Base-by-base conservation (phyloP, 2,113 vertebrate species). In the Bombycilla garrulus region DNA sequence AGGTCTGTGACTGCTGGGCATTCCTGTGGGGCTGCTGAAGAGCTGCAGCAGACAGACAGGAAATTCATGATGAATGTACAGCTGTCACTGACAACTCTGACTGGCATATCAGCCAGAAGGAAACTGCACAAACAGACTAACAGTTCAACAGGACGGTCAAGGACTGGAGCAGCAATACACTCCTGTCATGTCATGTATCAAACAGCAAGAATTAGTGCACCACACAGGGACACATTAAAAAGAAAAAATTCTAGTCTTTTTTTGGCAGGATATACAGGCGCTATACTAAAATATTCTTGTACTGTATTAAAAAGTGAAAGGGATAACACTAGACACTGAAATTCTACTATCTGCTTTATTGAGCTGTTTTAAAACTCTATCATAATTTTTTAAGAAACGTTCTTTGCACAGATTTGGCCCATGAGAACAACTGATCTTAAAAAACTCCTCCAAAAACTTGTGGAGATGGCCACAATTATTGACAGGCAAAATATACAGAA, bases 311-410 rank as follows among this genome's bases (percentile, higher is more conserved):
- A 90, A 77, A 48, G 13, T 64, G 6, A 62, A 62, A 48, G 31
- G 18, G 12, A 77, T 48, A 48, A 83, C 26, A 50, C 3, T 48
- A 31, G 71, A 70, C 20, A 53, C 26, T 36, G 42, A 56, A 77
- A 70, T 83, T 44, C 22, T 44, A 61, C 35, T 40, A 33, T 11
- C 25, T 56, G 48, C 12, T 62, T 56, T 44, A 64, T 56, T 12
- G 50, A 70, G 10, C 18, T 56, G 17, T 36, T 83, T 62, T 33
- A 28, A 70, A 69, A 62, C 18, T 29, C 38, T 23, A 24, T 8
- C 18, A 62, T 19, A 36, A 22, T 10, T 33, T 42, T 69, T 56
- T 2, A 21, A 33, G 33, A 73, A 44, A 38, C 0, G 0, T 42
- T 48, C 10, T 5, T 77, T 70, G 22, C 36, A 56, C 7, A 36